Percentiles rank a stretch among this genome's conserved stretches.
Evolutionary conservation across 2,888 invertebrate species (phyloP).

Genomic region (Phengaris arion): DNA sequence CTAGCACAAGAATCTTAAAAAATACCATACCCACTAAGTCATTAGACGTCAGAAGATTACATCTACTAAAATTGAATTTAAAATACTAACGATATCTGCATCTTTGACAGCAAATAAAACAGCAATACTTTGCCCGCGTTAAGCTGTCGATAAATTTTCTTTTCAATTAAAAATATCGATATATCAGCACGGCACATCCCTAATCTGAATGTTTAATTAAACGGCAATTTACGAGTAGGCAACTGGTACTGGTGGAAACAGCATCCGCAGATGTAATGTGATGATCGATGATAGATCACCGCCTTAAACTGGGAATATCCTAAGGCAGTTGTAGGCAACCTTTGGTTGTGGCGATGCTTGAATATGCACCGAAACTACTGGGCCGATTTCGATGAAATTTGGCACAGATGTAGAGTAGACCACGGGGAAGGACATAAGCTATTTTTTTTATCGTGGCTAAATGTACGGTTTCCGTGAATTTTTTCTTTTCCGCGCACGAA

Average conservation of each 20-base stretch:
- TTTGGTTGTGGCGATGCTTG: not conserved
- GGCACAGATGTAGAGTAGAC: too few relatives aligned
- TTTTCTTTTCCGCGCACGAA: too few relatives aligned
- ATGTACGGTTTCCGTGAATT: too few relatives aligned
- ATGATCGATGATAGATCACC: constrained; percentile 47
- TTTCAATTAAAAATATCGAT: constrained; percentile 5
- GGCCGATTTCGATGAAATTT: too few relatives aligned
- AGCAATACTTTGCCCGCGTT: not conserved
- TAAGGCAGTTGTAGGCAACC: not conserved
- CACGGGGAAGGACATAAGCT: too few relatives aligned
- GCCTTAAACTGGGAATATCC: constrained; percentile 3
- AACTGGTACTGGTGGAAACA: constrained; percentile 46
- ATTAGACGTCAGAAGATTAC: not conserved
- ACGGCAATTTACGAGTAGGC: constrained; percentile 52
- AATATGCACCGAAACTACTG: too few relatives aligned
- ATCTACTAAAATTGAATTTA: not conserved
- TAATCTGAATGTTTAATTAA: constrained; percentile 59
- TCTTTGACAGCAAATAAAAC: not conserved
- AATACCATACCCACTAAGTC: not conserved
- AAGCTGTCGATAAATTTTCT: not conserved
- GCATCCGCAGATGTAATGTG: constrained; percentile 45
- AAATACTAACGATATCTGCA: not conserved
- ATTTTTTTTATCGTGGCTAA: too few relatives aligned
- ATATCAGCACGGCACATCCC: constrained; percentile 44
- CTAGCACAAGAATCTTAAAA: not conserved